These are phyloP conservation scores for Lepidocolaptes lacrymiger DNA, from an alignment of 2,797 vertebrate genomes.

Conservation along the genomic window DNA sequence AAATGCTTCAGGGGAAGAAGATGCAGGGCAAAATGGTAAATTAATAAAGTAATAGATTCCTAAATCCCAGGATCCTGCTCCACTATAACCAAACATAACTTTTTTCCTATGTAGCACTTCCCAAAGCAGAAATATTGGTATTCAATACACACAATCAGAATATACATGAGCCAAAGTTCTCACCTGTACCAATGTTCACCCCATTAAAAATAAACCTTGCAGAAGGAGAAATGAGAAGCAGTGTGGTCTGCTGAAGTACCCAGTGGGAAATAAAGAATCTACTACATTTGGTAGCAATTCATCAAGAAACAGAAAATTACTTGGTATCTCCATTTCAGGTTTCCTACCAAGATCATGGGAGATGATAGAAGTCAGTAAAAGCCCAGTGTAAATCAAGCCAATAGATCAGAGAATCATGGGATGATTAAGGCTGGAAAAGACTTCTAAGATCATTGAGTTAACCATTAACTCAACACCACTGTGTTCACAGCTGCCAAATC, in stretches of 20 bases:
- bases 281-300: background rate
- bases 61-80: background rate
- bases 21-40: background rate
- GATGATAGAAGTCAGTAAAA: background rate
- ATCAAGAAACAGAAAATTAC: background rate
- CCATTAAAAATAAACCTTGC: background rate
- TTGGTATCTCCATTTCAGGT: background rate
- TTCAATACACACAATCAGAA: background rate
- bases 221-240: background rate
- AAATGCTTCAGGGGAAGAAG: background rate
- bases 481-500: background rate
- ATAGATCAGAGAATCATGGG: background rate
- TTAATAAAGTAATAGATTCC: background rate
- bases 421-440: background rate
- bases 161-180: background rate
- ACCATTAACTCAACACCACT: background rate
- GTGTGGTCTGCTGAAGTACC: background rate
- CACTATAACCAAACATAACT: background rate
- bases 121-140: background rate
- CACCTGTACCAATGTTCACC: background rate
- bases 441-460: background rate
- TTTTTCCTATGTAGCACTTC: rapidly evolving
- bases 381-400: background rate
- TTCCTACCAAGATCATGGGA: background rate
- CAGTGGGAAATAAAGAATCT: background rate